phyloP scores from a whole-genome alignment of 2,888 invertebrate species.

The Aphodius granarius region DNA sequence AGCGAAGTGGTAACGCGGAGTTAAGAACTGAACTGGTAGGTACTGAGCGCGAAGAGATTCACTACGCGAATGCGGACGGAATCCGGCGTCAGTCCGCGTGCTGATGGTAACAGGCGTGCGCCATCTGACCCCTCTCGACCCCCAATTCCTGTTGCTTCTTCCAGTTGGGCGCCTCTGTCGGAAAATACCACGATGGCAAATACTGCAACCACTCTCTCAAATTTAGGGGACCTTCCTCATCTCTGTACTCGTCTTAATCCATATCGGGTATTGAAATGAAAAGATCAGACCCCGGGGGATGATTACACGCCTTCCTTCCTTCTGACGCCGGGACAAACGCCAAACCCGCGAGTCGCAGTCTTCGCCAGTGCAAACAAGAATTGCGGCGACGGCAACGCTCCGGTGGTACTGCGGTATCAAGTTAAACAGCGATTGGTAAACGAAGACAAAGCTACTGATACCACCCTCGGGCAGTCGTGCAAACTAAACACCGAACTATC shows the following conservation, averaged over 20 bases:
- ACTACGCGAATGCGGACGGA: conserved; percentile 47
- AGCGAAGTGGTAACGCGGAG: neutral
- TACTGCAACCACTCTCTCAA: conserved; percentile 33
- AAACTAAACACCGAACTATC: conserved; percentile 48
- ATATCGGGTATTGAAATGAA: conserved; percentile 20
- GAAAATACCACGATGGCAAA: conserved; percentile 47
- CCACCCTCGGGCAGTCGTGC: conserved; percentile 43
- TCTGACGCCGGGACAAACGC: conserved; percentile 1
- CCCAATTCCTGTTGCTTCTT: conserved; percentile 54
- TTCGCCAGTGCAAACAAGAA: conserved; percentile 28
- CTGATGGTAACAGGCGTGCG: conserved; percentile 54
- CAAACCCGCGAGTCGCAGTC: conserved; percentile 18
- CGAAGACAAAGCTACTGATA: conserved; percentile 51
- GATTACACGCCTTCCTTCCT: neutral
- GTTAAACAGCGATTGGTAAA: conserved; percentile 51
- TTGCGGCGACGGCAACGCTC: conserved; percentile 31
- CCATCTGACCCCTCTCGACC: conserved; percentile 57
- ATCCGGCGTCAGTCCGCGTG: conserved; percentile 52
- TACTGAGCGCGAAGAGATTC: conserved; percentile 24
- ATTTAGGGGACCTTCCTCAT: conserved; percentile 19
- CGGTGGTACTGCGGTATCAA: conserved; percentile 45
- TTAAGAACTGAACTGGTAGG: conserved; percentile 20
- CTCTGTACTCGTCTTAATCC: conserved; percentile 22
- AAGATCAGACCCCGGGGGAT: neutral
- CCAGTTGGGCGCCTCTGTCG: conserved; percentile 51